phyloP scores from a whole-genome alignment of 2,888 invertebrate genomes.

The Synanthedon tipuliformis region DNA sequence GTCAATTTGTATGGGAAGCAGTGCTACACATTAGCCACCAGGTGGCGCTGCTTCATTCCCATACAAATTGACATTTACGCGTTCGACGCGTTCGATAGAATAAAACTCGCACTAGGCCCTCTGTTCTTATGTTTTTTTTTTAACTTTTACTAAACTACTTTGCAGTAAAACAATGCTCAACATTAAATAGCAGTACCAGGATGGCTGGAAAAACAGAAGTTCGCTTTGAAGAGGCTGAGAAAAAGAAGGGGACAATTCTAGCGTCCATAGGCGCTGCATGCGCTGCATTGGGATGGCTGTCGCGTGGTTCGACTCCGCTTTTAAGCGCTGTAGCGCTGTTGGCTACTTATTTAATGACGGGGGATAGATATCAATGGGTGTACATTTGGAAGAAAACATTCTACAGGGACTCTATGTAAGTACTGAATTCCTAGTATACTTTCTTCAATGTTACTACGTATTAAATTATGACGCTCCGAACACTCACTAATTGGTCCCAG shows the following conservation, averaged over 20 bases:
- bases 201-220: slow-evolving; percentile 53
- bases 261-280: slow-evolving; percentile 26
- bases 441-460: no score
- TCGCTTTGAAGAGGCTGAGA: slow-evolving; percentile 57
- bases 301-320: slow-evolving; percentile 23
- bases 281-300: slow-evolving; percentile 30
- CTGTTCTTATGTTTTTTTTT: no score
- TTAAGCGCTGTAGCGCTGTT: slow-evolving; percentile 29
- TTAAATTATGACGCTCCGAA: no score
- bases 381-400: slow-evolving; percentile 58
- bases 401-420: slow-evolving; percentile 51
- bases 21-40: no score
- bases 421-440: slow-evolving; percentile 7
- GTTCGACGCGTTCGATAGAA: no score
- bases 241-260: slow-evolving; percentile 30
- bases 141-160: neutral
- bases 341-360: slow-evolving; percentile 45
- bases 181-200: slow-evolving; percentile 25
- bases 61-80: no score
- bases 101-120: no score
- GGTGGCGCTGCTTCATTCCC: no score
- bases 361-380: slow-evolving; percentile 59
- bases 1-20: no score
- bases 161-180: slow-evolving; percentile 11
- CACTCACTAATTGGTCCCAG: no score